These are phyloP conservation scores for Trigoniulus corallinus DNA, from an alignment of 1,140 invertebrate genomes.

Conservation along the genomic window DNA sequence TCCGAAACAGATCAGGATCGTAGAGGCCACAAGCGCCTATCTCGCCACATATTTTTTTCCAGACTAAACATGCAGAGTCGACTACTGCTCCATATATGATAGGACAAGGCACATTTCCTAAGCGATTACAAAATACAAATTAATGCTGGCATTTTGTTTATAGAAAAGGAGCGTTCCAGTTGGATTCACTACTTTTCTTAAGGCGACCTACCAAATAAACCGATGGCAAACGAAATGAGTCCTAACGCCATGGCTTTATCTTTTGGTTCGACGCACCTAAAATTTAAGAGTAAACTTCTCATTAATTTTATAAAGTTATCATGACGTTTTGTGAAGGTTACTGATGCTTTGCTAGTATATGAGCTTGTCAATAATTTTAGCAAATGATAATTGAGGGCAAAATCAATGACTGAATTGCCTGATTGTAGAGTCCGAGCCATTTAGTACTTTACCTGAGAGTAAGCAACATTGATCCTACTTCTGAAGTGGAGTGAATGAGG, in stretches of 20 bases:
- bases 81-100: constrained; percentile 82
- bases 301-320: neutral
- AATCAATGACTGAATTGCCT: constrained; percentile 9
- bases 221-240: constrained; percentile 81
- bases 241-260: constrained; percentile 89
- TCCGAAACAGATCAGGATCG: constrained; percentile 61
- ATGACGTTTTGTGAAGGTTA: neutral
- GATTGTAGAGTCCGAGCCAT: too few species aligned
- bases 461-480: constrained; percentile 76
- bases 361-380: neutral
- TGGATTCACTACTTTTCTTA: neutral
- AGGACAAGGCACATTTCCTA: constrained; percentile 75
- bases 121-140: constrained; percentile 13
- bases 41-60: constrained; percentile 62
- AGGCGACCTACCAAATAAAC: constrained; percentile 49
- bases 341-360: too few species aligned
- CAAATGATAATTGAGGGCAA: neutral
- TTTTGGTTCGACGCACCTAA: constrained; percentile 71
- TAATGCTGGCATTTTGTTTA: neutral
- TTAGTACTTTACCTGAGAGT: constrained; percentile 38
- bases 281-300: neutral
- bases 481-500: constrained; percentile 78
- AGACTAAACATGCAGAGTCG: constrained; percentile 75
- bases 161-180: neutral
- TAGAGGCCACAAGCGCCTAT: constrained; percentile 67